Conservation (phyloP, 1,140 invertebrate genomes). For the Aphelinus certus region DNA sequence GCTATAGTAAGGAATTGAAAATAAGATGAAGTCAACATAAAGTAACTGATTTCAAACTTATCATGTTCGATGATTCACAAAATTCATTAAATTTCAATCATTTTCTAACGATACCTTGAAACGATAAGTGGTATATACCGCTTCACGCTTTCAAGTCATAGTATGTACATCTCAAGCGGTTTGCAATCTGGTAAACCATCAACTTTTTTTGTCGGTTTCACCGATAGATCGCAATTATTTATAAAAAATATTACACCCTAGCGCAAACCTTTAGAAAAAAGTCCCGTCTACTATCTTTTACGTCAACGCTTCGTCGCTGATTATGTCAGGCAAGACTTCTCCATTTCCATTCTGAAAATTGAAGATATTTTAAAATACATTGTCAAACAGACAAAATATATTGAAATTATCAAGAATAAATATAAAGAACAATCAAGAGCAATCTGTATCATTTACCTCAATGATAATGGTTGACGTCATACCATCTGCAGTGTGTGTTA, state of each 20-base stretch:
- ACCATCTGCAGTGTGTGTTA: conserved; percentile 55
- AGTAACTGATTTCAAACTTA: conserved; percentile 8
- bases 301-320: conserved; percentile 51
- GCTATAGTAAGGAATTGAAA: background rate
- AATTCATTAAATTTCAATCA: background rate
- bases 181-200: no score
- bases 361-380: no score
- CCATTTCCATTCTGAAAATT: conserved; percentile 46
- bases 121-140: conserved; percentile 30
- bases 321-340: conserved; percentile 51
- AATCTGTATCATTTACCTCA: conserved; percentile 46
- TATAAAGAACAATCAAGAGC: background rate
- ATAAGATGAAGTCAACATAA: background rate
- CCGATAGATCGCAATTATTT: conserved; percentile 19
- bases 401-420: background rate
- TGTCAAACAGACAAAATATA: no score
- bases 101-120: background rate
- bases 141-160: background rate
- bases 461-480: conserved; percentile 56
- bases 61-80: background rate
- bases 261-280: conserved; percentile 5
- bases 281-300: conserved; percentile 25
- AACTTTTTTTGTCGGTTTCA: background rate
- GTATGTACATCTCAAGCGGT: no score
- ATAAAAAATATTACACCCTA: conserved; percentile 11